Percentiles rank a stretch among this genome's conserved stretches.
phyloP scores from a whole-genome alignment of 2,797 vertebrate species.

The Melopsittacus undulatus region DNA sequence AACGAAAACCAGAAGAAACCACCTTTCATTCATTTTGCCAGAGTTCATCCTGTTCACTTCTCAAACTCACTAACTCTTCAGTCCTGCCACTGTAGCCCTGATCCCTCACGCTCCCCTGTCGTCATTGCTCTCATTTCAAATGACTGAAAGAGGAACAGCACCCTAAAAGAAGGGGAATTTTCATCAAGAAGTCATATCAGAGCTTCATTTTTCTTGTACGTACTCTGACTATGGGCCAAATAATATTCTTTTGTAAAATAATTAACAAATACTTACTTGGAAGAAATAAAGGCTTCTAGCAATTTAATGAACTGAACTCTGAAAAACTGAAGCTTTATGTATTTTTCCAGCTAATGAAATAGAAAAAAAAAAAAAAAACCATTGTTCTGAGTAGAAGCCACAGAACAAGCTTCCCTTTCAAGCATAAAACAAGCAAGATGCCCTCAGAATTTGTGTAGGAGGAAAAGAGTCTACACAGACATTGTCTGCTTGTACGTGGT shows the following conservation, averaged over 20 bases:
- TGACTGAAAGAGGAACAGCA: background rate
- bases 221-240: background rate
- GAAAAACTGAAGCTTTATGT: conserved; percentile 27
- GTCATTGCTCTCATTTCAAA: background rate
- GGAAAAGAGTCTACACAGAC: conserved; percentile 34
- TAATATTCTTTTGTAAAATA: conserved; percentile 13
- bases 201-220: background rate
- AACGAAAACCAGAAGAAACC: background rate
- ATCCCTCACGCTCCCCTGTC: background rate
- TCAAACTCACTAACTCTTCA: background rate
- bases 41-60: background rate
- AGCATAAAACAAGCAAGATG: conserved; percentile 64
- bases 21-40: background rate
- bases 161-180: background rate
- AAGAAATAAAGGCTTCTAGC: conserved; percentile 53
- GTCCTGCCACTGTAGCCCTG: background rate
- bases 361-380: conserved; percentile 51
- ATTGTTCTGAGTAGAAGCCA: conserved; percentile 69
- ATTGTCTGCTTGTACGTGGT: background rate
- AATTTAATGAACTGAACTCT: conserved; percentile 58
- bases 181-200: background rate
- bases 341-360: conserved; percentile 47
- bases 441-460: conserved; percentile 48
- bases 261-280: conserved; percentile 57
- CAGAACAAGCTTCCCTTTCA: conserved; percentile 71